Base-by-base conservation (phyloP, 2,888 invertebrate genomes). In the Cataglyphis albicans region DNA sequence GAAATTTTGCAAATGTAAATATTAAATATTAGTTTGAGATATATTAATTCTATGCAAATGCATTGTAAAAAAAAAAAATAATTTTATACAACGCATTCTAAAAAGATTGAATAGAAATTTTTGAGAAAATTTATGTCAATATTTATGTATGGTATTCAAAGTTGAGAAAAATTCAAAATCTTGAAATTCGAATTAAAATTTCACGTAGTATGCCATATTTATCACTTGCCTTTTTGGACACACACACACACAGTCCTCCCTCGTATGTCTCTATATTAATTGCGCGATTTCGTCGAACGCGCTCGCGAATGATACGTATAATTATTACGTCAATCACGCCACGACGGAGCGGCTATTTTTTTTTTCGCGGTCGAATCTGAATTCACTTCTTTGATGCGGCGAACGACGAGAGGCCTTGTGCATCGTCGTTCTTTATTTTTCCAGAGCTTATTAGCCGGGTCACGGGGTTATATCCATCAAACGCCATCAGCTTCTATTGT, bases 381-480 rank as follows among this genome's bases (percentile, higher is more conserved):
- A 88, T 87, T 87, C 85, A 80, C 82, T 89, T 63, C 84, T 84
- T 80, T 81, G 68, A 70, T 82, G 78, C 55, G 64, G n/a, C 65
- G 57, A 29, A 75, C 78, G 67, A 41, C 85, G 76, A 81, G 76
- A 81, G 81, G 84, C 74, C 75, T 32, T 6, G 82, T 63, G 81
- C 80, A 59, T 35, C 83, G 86, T n/a, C 61, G 64, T 87, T 87
- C 85, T 88, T 91, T 88, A 88, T 91, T 91, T 91, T 86, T 81
- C 55, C 82, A 44, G 52, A 74, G 88, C 90, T 91, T 91, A 91
- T 91, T 91, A 91, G 91, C 82, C 83, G 88, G 91, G 91, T 87
- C 91, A 86, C 63, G 78, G 81, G 91, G 91, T 91, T 88, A 86
- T 89, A 91, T 91, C 91, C 91, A 91, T 91, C 91, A 91, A 91